Percentiles rank a stretch among this genome's conserved stretches.
Conservation (phyloP, 2,888 invertebrate species). For the Gnatocerus cornutus region DNA sequence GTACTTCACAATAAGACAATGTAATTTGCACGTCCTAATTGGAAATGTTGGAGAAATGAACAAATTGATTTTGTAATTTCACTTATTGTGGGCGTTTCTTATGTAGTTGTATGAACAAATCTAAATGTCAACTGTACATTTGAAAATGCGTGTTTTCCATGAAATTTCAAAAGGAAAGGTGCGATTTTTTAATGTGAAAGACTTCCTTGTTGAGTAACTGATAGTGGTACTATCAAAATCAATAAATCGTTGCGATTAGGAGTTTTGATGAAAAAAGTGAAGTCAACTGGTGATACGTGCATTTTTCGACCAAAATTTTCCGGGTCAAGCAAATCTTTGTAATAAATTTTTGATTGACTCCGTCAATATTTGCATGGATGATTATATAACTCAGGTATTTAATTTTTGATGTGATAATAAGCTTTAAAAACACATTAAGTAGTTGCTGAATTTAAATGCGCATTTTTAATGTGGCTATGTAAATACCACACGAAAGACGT, state of each 20-base stretch:
- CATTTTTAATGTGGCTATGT: conserved; percentile 4
- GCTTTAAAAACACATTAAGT: conserved; percentile 3
- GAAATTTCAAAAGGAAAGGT: too few relatives aligned
- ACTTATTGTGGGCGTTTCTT: neutral
- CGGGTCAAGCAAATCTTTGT: neutral
- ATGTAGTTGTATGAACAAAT: neutral
- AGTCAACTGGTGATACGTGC: too few relatives aligned
- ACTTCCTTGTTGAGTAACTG: too few relatives aligned
- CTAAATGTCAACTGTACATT: neutral
- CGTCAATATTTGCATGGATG: neutral
- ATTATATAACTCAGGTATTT: conserved; percentile 2
- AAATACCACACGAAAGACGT: neutral
- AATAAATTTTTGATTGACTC: neutral
- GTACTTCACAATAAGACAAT: neutral
- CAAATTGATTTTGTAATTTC: conserved; percentile 1
- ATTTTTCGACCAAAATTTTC: neutral
- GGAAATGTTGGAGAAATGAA: neutral
- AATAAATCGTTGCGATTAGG: too few relatives aligned
- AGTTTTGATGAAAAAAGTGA: too few relatives aligned
- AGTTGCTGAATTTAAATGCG: neutral
- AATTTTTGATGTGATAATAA: neutral
- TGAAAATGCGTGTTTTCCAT: neutral
- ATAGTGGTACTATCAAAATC: too few relatives aligned
- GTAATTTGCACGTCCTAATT: neutral
- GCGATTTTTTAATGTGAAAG: too few relatives aligned